Base-by-base conservation (phyloP, 2,113 vertebrate species). In the Kryptolebias marmoratus region DNA sequence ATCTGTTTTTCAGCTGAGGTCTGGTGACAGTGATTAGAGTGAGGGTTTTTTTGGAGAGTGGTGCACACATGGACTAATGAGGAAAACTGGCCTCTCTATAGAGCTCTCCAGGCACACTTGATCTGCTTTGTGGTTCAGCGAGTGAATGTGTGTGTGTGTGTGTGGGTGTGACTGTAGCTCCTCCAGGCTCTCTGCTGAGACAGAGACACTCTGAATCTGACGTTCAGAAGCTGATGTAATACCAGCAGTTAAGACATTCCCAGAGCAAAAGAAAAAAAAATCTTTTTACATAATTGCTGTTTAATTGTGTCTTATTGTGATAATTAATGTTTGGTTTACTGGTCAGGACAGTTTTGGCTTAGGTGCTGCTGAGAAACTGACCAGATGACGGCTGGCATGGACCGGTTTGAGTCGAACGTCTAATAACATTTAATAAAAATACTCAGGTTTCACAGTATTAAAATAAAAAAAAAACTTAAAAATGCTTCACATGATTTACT, bases 71-170 rank as follows among this genome's bases (percentile, higher is more conserved):
- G 11, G 65, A 68, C 67, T 71, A 72, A 83, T 79, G 69, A 90
- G 90, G 85, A 87, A 85, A 84, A 83, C 91, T 85, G 68, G 87
- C 88, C 82, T 84, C 87, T 85, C 84, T 68, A 80, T 85, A 76
- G 77, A 86, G 84, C 80, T 89, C 89, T 89, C 89, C 81, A 86
- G 85, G 85, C 85, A 64, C 89, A 84, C 89, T 89, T 85, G 89
- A 92, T 91, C 88, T 80, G 82, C 78, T 84, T 65, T 68, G 78
- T 84, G 76, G 76, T 77, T 84, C 74, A 70, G 77, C 57, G 27
- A 67, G 81, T 68, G 44, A 64, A 39, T 64, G 47, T 57, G 67
- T 36, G 5, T 27, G 36, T 27, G n/a, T 39, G 57, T 11, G 53
- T 8, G 54, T 2, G 87, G 57, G 81, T 70, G 79, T 74, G 82